These are phyloP conservation scores for Dicyrtoma fusca DNA, from an alignment of 2,888 invertebrate species.

Conservation along the genomic window DNA sequence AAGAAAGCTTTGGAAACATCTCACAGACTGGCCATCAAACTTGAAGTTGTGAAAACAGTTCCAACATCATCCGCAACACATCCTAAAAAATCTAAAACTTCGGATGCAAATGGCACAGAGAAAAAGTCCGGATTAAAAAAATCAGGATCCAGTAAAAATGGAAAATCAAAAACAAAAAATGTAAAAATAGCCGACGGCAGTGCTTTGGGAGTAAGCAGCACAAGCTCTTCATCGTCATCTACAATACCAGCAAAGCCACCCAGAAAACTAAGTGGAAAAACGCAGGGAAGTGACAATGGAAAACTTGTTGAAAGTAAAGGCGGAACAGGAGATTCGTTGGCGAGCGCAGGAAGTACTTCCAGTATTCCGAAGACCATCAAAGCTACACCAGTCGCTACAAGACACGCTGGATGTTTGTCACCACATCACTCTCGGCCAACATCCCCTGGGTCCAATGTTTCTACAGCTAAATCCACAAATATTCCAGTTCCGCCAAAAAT, in stretches of 20 bases:
- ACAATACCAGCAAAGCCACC: slow-evolving; percentile 49
- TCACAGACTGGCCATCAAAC: slow-evolving; percentile 50
- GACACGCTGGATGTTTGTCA: slow-evolving; percentile 55
- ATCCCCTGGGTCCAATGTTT: slow-evolving; percentile 38
- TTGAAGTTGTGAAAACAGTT: slow-evolving; percentile 48
- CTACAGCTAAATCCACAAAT: not conserved
- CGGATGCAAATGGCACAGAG: not conserved
- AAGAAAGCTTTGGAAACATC: slow-evolving; percentile 59
- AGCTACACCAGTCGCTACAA: slow-evolving; percentile 50
- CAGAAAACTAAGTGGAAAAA: slow-evolving; percentile 43
- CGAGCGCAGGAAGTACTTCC: not conserved
- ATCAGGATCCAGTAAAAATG: slow-evolving; percentile 21
- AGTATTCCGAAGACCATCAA: slow-evolving; percentile 46
- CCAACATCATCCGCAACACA: slow-evolving; percentile 19
- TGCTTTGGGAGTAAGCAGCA: not conserved
- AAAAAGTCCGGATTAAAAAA: slow-evolving; percentile 32
- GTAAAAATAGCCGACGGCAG: slow-evolving; percentile 50
- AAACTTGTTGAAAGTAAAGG: not conserved
- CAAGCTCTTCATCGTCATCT: not conserved
- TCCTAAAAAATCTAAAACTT: not conserved
- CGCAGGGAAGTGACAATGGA: not conserved
- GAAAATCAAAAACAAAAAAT: slow-evolving; percentile 36
- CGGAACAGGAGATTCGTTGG: not conserved
- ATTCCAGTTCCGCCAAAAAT: slow-evolving; percentile 36
- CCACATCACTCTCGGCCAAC: slow-evolving; percentile 52